A percentile compares a stretch with the other conserved stretches of the same genome.
phyloP scores from a whole-genome alignment of 2,797 vertebrate genomes.

The Ataeniobius toweri region DNA sequence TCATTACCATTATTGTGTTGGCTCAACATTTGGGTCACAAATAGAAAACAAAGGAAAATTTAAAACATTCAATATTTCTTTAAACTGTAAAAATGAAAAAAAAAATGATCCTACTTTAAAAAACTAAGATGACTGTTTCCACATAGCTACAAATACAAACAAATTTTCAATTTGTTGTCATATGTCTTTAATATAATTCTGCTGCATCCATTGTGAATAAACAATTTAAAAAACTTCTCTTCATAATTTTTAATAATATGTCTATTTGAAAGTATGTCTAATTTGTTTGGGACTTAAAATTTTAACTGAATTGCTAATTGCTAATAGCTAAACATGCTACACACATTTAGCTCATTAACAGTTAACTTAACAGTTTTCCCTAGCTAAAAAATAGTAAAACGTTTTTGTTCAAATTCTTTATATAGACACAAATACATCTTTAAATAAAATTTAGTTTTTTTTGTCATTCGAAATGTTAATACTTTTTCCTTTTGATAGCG shows the following conservation, averaged over 20 bases:
- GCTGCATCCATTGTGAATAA: no score
- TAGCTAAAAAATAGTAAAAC: not conserved
- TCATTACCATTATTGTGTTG: not conserved
- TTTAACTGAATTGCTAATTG: not conserved
- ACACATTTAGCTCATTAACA: not conserved
- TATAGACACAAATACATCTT: not conserved
- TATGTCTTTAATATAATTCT: no score
- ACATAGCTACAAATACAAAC: not conserved
- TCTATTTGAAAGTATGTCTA: not conserved
- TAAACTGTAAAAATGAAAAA: not conserved
- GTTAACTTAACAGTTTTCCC: not conserved
- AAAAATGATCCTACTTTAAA: not conserved
- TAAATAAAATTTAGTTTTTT: not conserved
- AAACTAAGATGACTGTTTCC: not conserved
- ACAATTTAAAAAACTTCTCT: no score
- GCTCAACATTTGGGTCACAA: not conserved
- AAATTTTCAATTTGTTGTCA: no score
- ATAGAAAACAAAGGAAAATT: not conserved
- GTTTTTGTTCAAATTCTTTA: not conserved
- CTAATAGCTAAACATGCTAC: not conserved
- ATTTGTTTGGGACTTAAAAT: not conserved
- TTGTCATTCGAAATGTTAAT: not conserved
- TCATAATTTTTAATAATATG: not conserved
- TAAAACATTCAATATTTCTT: not conserved
- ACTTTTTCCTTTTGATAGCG: not conserved